Evolutionary conservation across 2,113 vertebrate species (phyloP).

Genomic region (Tupaia tana): DNA sequence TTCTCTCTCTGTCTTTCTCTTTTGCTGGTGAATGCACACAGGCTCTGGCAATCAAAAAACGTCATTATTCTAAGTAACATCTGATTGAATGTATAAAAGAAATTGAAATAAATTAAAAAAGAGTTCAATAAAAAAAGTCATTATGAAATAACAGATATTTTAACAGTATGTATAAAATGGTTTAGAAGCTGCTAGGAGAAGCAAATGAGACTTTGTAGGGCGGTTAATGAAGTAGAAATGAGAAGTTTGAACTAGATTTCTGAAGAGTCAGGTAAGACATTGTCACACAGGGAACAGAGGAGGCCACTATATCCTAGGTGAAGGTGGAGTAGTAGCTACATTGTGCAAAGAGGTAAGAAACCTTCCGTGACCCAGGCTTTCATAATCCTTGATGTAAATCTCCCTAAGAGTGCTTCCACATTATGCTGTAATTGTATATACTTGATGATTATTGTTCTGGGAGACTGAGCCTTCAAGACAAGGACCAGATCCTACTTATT

Average conservation of each 20-base stretch:
- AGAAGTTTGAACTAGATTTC: neutral
- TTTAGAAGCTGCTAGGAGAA: neutral
- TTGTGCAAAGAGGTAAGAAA: neutral
- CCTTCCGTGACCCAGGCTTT: neutral
- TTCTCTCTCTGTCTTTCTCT: too few species aligned
- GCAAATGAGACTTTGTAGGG: neutral
- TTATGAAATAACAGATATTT: neutral
- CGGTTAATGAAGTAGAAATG: neutral
- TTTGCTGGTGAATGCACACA: too few species aligned
- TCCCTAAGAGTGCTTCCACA: neutral
- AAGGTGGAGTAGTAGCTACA: too few species aligned
- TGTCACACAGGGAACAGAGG: neutral
- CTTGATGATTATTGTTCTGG: neutral
- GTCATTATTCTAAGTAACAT: too few species aligned
- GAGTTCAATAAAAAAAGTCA: neutral
- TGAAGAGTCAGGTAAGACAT: neutral
- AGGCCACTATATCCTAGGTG: too few species aligned
- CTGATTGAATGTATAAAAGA: too few species aligned
- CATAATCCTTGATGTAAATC: neutral
- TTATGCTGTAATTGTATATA: neutral
- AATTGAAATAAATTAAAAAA: too few species aligned
- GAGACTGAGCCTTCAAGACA: too few species aligned
- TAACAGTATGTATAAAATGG: too few species aligned
- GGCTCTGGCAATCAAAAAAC: too few species aligned
- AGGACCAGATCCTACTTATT: neutral